Evolutionary conservation across 2,113 vertebrate genomes (phyloP), one percentile per base, ranked within the genome.

Genomic region (Collichthys lucidus): DNA sequence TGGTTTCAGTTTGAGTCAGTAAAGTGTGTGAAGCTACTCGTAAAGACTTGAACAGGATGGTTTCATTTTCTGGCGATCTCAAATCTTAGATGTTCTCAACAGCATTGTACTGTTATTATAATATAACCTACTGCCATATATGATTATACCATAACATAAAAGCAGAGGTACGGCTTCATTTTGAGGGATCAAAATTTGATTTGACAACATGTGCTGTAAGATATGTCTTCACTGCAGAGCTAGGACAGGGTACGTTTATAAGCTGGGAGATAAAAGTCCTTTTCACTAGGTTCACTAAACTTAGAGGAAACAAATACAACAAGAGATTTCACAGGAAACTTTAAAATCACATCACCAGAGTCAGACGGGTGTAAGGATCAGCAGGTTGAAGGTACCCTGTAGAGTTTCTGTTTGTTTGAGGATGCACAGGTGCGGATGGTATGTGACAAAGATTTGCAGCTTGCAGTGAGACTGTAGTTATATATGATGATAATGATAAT

Each of bases 321-420:
- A 2, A 42, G 14, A 4, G 3, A 60, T 29, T 31, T 47, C 5
- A 6, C 17, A 26, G 3, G 15, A 46, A 17, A 65, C 16, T 10
- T 69, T 14, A 59, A 46, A 44, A 42, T 77, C 67, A 47, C 57
- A 52, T 47, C 57, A 66, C 74, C 78, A 84, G 80, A 89, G 87
- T 69, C 61, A 73, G 62, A 53, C 72, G 80, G 65, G 31, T 46
- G 42, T 20, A 6, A 63, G 26, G n/a, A 40, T 35, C 40, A 35
- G 5, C 52, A 20, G 5, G 1, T 16, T 26, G 16, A 49, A 61
- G 2, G 62, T 57, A 40, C 46, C 26, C n/a, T 26, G 44, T 78
- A 46, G 46, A 42, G 64, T 49, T n/a, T 44, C 17, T 55, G 50
- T 20, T 24, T 7, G 9, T 60, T 22, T 17, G 20, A 55, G 14